phyloP scores from a whole-genome alignment of 2,113 vertebrate genomes.

The Strix aluco region DNA sequence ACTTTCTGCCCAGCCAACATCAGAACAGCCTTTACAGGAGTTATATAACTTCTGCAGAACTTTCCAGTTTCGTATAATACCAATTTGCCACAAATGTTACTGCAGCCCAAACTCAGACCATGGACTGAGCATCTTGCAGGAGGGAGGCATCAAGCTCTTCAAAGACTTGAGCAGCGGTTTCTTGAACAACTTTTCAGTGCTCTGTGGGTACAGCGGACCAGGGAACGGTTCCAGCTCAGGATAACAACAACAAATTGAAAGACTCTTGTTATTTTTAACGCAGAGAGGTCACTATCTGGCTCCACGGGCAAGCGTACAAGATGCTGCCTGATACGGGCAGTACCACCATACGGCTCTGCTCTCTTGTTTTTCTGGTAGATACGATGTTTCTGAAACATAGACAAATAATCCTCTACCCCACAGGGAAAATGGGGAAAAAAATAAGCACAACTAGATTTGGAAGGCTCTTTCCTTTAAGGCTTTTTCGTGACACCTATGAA shows the following conservation, averaged over 20 bases:
- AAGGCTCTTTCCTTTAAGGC: neutral
- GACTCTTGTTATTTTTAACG: neutral
- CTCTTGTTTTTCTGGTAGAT: neutral
- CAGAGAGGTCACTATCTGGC: neutral
- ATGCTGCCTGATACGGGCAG: neutral
- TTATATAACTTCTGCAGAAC: too few species aligned
- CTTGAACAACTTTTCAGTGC: neutral
- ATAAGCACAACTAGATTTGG: too few species aligned
- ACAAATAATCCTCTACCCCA: neutral
- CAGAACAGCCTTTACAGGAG: neutral
- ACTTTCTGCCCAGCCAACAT: neutral
- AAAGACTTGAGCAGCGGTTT: neutral
- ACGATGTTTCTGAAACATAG: neutral
- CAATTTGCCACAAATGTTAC: accelerated
- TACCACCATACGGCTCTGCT: neutral
- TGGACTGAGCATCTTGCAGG: too few species aligned
- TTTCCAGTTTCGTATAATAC: neutral
- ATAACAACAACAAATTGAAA: neutral
- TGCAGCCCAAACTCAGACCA: neutral
- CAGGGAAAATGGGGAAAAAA: accelerated
- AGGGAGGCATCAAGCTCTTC: neutral
- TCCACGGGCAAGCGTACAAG: neutral
- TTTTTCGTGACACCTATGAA: neutral
- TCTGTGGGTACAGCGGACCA: accelerated
- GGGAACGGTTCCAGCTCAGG: neutral